These are phyloP conservation scores for Bradypodion ventrale DNA, from an alignment of 2,797 vertebrate species.

Conservation along the genomic window DNA sequence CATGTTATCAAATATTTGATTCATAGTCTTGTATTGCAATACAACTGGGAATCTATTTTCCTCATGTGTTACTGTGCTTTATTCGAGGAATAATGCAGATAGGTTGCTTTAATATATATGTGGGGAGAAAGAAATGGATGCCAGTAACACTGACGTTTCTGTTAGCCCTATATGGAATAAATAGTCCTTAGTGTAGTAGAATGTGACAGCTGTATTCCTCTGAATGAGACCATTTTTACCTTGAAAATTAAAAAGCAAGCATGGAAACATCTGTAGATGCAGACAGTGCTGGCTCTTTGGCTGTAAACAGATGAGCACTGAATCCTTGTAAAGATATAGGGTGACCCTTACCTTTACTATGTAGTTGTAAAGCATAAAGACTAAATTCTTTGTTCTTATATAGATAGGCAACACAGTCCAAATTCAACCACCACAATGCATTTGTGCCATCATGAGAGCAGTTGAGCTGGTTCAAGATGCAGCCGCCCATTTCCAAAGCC, in stretches of 20 bases:
- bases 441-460: too few relatives aligned
- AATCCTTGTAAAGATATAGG: too few relatives aligned
- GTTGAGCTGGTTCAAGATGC: too few relatives aligned
- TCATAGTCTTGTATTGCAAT: background rate
- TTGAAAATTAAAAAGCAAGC: background rate
- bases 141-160: rapidly evolving
- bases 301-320: too few relatives aligned
- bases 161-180: constrained; percentile 12
- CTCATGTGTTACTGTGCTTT: background rate
- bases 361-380: too few relatives aligned
- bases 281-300: too few relatives aligned
- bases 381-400: too few relatives aligned
- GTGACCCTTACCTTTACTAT: too few relatives aligned
- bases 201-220: background rate
- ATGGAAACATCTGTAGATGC: too few relatives aligned
- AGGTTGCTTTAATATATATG: constrained; percentile 9
- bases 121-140: constrained; percentile 21
- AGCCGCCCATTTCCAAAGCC: too few relatives aligned
- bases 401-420: too few relatives aligned
- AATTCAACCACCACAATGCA: too few relatives aligned
- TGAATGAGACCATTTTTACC: background rate
- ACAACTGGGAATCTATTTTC: constrained; percentile 17
- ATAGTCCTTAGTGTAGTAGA: background rate
- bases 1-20: constrained; percentile 22
- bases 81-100: constrained; percentile 20